These are phyloP conservation scores for Pyrgilauda ruficollis DNA, from an alignment of 2,113 vertebrate species.

Conservation along the genomic window DNA sequence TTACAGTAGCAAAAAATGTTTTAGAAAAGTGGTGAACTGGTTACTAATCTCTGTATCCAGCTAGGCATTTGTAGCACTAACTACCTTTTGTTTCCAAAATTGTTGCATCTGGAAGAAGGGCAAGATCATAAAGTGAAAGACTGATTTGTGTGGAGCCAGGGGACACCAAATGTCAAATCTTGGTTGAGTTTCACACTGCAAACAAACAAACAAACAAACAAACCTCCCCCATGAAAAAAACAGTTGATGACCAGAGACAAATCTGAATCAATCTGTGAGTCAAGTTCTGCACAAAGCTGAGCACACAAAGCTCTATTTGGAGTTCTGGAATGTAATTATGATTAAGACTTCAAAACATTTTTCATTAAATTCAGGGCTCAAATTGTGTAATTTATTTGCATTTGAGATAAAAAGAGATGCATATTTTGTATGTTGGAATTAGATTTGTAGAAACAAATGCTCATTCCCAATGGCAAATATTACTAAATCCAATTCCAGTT, in stretches of 20 bases:
- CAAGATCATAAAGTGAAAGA: neutral
- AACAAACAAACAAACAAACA: neutral
- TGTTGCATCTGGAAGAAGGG: neutral
- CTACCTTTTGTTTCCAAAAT: neutral
- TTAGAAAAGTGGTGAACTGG: neutral
- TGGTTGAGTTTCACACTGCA: neutral
- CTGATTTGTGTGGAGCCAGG: neutral
- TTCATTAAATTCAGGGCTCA: constrained; percentile 17
- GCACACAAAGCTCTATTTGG: neutral
- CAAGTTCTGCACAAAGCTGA: neutral
- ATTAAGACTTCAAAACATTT: constrained; percentile 41
- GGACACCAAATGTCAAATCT: neutral
- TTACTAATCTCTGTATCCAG: neutral
- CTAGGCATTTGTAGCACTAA: neutral
- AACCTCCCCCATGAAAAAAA: neutral
- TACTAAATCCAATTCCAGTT: constrained; percentile 14
- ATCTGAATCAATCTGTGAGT: neutral
- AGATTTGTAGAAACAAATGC: constrained; percentile 3
- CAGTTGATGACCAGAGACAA: neutral
- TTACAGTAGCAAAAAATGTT: neutral
- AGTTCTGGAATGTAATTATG: constrained; percentile 3
- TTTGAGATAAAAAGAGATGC: constrained; percentile 25
- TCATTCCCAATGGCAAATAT: constrained; percentile 30
- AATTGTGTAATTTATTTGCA: constrained; percentile 30
- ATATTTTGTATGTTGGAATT: constrained; percentile 24